Base-by-base conservation (phyloP, 1,140 invertebrate species). In the Drosophila pseudoobscura region DNA sequence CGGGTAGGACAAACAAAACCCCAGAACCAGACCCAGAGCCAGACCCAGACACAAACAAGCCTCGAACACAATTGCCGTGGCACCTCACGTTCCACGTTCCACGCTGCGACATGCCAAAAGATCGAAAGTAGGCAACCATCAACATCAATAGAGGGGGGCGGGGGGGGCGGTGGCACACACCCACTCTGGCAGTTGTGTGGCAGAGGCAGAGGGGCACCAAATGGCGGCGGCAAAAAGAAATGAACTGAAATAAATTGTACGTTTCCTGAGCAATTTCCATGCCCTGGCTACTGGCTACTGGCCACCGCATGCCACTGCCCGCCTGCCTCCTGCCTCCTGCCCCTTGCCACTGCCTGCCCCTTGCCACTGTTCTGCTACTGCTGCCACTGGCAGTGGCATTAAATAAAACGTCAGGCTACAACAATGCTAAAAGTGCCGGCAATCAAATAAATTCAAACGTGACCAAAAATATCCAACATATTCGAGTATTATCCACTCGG, bases 391-490 rank as follows among this genome's bases (percentile, higher is more conserved):
- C 35, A 13, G 35, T 39, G 83, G 71, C 82, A 87, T 85, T 85
- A 87, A 82, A 85, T 85, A 85, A 88, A 85, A 85, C 82, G 82
- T 87, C 82, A 85, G 35, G 82, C 72, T 70, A 76, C 83, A 83
- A 88, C 83, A 88, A 88, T 88, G 83, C 83, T 88, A 88, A 88
- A 88, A 88, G 83, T 88, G 83, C 83, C 78, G 69, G 83, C 83
- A 88, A 88, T 88, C 83, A 88, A 88, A 88, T 88, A 88, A 88
- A 88, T 88, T 88, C 83, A 88, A 88, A 88, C 83, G 83, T 88
- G 83, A 88, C 83, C 83, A 88, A 88, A 88, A 88, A 88, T 88
- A 88, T 88, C 83, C 83, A 39, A 88, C 83, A 88, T 69, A 69
- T 69, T 69, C 65, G 35, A 39, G 65, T 89, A 88, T 88, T 88